Evolutionary conservation across 2,113 vertebrate species (phyloP).

Genomic region (Poeciliopsis occidentalis): DNA sequence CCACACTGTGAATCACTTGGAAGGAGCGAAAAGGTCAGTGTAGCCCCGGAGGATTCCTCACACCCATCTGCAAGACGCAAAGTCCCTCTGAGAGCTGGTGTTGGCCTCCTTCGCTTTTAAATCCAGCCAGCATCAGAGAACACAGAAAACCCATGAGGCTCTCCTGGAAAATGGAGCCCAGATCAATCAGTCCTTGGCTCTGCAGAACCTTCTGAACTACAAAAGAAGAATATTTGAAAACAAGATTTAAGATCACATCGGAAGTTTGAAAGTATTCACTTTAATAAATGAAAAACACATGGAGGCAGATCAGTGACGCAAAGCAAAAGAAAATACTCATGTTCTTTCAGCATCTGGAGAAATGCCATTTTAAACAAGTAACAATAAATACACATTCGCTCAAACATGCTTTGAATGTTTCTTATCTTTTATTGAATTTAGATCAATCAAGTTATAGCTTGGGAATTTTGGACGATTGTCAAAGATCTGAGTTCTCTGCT

Average conservation of each 20-base stretch:
- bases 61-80: slow-evolving; percentile 34
- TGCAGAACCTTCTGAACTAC: slow-evolving; percentile 30
- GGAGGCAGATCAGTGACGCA: slow-evolving; percentile 22
- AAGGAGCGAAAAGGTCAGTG: slow-evolving; percentile 19
- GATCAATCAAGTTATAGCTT: not conserved
- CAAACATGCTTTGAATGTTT: not conserved
- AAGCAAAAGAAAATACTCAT: slow-evolving; percentile 8
- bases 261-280: slow-evolving; percentile 45
- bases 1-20: slow-evolving; percentile 42
- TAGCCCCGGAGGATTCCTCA: slow-evolving; percentile 43
- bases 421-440: not conserved
- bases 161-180: slow-evolving; percentile 25
- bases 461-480: not conserved
- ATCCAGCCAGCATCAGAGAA: slow-evolving; percentile 41
- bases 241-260: slow-evolving; percentile 26
- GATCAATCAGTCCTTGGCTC: slow-evolving; percentile 35
- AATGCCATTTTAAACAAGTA: slow-evolving; percentile 2
- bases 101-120: slow-evolving; percentile 31
- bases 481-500: not conserved
- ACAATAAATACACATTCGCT: not conserved
- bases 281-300: slow-evolving; percentile 56
- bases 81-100: slow-evolving; percentile 30
- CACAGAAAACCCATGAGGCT: slow-evolving; percentile 28
- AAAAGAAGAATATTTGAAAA: slow-evolving; percentile 30
- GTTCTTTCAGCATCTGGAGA: not conserved